Conservation (phyloP, 2,113 vertebrate species). For the Cololabis saira region DNA sequence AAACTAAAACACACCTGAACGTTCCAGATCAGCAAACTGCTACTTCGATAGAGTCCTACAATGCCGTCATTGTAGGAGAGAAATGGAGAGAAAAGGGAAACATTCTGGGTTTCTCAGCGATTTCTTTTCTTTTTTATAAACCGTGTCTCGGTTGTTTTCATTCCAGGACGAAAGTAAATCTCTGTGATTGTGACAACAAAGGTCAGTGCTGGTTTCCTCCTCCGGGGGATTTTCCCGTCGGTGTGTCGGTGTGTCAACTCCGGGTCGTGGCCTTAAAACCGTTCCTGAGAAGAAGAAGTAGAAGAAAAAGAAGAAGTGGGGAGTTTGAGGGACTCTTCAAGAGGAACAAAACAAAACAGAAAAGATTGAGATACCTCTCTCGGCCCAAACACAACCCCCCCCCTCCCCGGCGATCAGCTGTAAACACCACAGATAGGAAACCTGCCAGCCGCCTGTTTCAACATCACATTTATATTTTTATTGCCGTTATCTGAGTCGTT, state of each 20-base stretch:
- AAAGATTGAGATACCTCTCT: background rate
- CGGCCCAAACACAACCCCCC: constrained; percentile 3
- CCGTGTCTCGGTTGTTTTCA: constrained; percentile 12
- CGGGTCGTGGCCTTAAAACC: constrained; percentile 23
- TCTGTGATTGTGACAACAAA: constrained; percentile 9
- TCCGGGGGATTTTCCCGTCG: constrained; percentile 39
- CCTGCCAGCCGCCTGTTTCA: constrained; percentile 3
- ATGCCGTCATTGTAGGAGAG: too few species aligned
- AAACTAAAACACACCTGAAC: too few species aligned
- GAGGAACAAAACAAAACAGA: constrained; percentile 7
- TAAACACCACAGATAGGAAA: background rate
- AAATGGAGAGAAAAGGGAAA: too few species aligned
- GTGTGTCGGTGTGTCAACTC: constrained; percentile 8
- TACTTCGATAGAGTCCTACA: too few species aligned
- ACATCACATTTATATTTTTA: background rate
- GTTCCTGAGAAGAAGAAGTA: background rate
- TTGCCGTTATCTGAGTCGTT: background rate
- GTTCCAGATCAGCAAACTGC: too few species aligned
- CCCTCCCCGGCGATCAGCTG: constrained; percentile 10
- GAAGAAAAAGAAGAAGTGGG: background rate
- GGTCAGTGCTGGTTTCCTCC: constrained; percentile 31
- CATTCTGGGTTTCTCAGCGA: background rate
- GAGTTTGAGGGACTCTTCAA: constrained; percentile 12
- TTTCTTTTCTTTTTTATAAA: constrained; percentile 2
- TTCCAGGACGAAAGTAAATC: background rate